Evolutionary conservation across 2,113 vertebrate species (phyloP).

Genomic region (Arvicanthis niloticus): DNA sequence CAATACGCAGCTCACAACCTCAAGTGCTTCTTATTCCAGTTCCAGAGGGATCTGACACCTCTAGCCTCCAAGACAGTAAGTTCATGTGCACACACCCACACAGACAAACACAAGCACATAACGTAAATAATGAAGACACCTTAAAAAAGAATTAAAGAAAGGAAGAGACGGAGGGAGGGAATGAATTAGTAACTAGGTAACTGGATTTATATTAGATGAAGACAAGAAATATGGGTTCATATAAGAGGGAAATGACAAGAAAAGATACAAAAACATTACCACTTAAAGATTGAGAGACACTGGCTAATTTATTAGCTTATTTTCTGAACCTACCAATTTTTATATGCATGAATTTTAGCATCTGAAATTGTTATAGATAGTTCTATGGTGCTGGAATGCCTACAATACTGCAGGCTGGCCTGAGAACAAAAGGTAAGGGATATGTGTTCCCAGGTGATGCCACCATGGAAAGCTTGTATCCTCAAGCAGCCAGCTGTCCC

Average conservation of each 20-base stretch:
- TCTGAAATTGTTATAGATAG: not conserved
- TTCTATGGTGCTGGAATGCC: not conserved
- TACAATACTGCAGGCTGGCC: not conserved
- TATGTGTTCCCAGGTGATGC: not conserved
- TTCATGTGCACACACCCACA: not conserved
- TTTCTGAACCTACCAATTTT: conserved; percentile 18
- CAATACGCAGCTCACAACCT: not conserved
- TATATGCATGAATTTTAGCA: not conserved
- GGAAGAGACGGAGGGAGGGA: not conserved
- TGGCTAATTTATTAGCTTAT: not conserved
- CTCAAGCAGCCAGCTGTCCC: not conserved
- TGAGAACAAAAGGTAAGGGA: not conserved
- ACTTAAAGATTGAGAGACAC: not conserved
- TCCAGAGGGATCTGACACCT: not conserved
- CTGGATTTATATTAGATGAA: conserved; percentile 20
- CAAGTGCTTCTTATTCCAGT: not conserved
- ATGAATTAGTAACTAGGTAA: not conserved
- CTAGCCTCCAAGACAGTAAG: not conserved
- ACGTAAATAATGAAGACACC: not conserved
- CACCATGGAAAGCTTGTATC: not conserved
- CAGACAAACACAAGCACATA: not conserved
- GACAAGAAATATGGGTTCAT: not conserved
- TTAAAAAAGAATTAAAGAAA: not conserved
- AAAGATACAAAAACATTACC: conserved; percentile 20
- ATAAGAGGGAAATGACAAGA: not conserved